Conservation (phyloP, 2,888 invertebrate genomes). For the Lochmaea capreae region DNA sequence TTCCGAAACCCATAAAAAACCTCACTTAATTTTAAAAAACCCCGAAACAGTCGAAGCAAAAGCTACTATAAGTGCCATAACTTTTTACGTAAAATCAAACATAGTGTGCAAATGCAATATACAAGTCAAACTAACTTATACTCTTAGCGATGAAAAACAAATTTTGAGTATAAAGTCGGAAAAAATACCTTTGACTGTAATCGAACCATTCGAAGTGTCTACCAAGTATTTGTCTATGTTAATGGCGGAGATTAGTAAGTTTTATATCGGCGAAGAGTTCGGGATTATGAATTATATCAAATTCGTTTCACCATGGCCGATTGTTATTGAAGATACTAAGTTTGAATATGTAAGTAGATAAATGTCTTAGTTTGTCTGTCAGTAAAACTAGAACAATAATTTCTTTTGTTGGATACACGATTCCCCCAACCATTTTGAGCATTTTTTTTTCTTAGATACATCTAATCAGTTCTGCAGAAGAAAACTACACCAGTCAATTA, state of each 20-base stretch:
- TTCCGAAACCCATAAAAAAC: conserved; percentile 66
- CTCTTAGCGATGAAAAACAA: conserved; percentile 61
- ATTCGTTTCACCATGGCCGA: conserved; percentile 78
- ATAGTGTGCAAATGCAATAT: conserved; percentile 73
- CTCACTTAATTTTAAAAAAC: conserved; percentile 63
- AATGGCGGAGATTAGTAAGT: conserved; percentile 73
- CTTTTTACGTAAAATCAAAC: conserved; percentile 73
- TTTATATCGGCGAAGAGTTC: conserved; percentile 76
- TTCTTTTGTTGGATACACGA: too few relatives aligned
- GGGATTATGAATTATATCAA: conserved; percentile 77
- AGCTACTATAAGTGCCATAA: conserved; percentile 55
- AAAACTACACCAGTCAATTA: conserved; percentile 60
- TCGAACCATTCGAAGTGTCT: conserved; percentile 77
- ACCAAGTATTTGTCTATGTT: conserved; percentile 75
- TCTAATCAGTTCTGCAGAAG: conserved; percentile 56
- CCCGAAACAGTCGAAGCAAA: conserved; percentile 58
- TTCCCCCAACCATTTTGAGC: not conserved
- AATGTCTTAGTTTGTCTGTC: not conserved
- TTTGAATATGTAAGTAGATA: conserved; percentile 70
- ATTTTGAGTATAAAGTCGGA: conserved; percentile 73
- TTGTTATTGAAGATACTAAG: conserved; percentile 74
- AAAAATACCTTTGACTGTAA: conserved; percentile 71
- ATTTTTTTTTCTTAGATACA: conserved; percentile 48
- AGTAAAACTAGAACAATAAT: too few relatives aligned
- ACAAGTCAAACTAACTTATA: conserved; percentile 69